Base-by-base conservation (phyloP, 2,113 vertebrate genomes). In the Suricata suricatta region DNA sequence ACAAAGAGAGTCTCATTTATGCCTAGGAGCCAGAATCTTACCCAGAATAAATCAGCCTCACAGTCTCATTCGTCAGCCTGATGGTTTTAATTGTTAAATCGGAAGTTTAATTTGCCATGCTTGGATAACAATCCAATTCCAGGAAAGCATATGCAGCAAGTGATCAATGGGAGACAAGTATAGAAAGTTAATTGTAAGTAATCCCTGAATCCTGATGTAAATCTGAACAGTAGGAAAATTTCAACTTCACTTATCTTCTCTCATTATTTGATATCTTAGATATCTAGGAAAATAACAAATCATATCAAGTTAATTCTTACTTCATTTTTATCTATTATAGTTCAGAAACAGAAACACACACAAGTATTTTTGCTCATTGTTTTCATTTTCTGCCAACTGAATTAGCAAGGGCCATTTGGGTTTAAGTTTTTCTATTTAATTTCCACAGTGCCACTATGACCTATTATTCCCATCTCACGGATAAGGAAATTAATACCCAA, bases 81-180 rank as follows among this genome's bases (percentile, higher is more conserved):
- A 98, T 98, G 94, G 41, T 98, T 98, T 97, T 98, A 98, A 98
- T 98, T 98, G 98, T 98, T 96, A 96, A 98, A 97, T 85, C 85
- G 88, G 91, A 98, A 98, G 98, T 98, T 98, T 98, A 98, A 98
- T 98, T 98, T 98, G 90, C 97, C 93, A 74, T 88, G 97, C 77
- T 98, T 98, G 96, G 97, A 97, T 98, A 98, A 98, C 38, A 94
- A 93, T 95, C 95, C 97, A 98, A 74, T 98, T 98, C 94, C 92
- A 94, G 77, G 97, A 96, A 97, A 98, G 54, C 54, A 90, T 98
- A 98, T 98, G 94, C 96, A 96, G 97, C 95, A 97, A 98, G 74
- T 92, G 93, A 98, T 98, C 98, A 98, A 66, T 96, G 94, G 54
- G 93, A 74, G 79, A 92, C 35, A 83, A 83, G 88, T 89, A 44